Conservation (phyloP, 2,113 vertebrate species). For the Dromas ardeola region DNA sequence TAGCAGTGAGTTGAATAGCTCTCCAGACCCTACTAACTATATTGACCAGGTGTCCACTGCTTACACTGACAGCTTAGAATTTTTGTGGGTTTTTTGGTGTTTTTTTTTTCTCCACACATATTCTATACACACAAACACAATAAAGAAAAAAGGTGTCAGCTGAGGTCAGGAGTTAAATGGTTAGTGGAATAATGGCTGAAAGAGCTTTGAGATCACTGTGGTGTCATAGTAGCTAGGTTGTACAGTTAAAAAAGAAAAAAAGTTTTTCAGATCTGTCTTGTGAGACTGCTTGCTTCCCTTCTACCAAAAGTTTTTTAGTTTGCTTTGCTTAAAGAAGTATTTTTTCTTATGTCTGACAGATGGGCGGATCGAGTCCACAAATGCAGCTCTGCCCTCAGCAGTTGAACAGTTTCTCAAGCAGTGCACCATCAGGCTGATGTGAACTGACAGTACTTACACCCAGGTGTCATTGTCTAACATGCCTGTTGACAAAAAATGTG, state of each 20-base stretch:
- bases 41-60: neutral
- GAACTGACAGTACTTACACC: conserved; percentile 35
- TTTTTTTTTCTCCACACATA: neutral
- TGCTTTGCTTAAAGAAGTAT: neutral
- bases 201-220: neutral
- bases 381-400: neutral
- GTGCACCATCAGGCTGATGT: neutral
- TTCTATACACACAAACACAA: neutral
- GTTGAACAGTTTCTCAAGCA: neutral
- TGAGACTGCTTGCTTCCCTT: neutral
- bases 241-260: neutral
- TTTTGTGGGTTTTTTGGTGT: neutral
- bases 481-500: neutral
- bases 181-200: neutral
- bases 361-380: neutral
- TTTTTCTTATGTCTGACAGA: neutral
- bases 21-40: neutral
- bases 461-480: conserved; percentile 3
- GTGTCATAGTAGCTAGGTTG: neutral
- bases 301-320: neutral
- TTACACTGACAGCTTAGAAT: neutral
- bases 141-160: neutral
- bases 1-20: neutral
- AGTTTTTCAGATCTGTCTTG: neutral
- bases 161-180: neutral